Conservation (phyloP, 2,797 vertebrate genomes). For the Anomalospiza imberbis region DNA sequence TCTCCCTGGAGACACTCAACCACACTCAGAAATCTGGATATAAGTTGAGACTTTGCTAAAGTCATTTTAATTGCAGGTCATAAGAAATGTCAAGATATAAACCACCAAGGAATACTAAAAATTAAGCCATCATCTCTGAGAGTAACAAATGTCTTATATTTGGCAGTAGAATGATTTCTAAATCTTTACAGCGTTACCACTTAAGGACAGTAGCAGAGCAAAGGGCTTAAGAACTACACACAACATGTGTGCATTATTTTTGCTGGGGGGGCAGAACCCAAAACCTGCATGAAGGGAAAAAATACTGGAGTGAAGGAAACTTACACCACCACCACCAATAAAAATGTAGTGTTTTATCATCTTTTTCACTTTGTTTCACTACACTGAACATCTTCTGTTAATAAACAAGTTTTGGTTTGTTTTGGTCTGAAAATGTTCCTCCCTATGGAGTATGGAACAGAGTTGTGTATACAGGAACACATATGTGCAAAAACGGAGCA, state of each 20-base stretch:
- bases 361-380: background rate
- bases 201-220: background rate
- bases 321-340: background rate
- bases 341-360: background rate
- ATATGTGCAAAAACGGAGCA: accelerated
- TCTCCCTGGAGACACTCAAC: conserved; percentile 32
- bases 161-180: background rate
- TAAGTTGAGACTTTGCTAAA: conserved; percentile 21
- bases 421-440: background rate
- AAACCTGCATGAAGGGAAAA: background rate
- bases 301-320: background rate
- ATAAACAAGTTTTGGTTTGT: background rate
- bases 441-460: background rate
- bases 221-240: background rate
- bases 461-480: accelerated
- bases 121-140: conserved; percentile 32
- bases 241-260: background rate
- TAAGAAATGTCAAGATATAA: conserved; percentile 40
- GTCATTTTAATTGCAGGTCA: conserved; percentile 38
- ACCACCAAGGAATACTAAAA: conserved; percentile 48
- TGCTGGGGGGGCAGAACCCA: background rate
- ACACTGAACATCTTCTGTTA: background rate
- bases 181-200: background rate
- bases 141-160: conserved; percentile 1
- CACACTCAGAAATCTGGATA: conserved; percentile 5